phyloP scores from a whole-genome alignment of 1,140 invertebrate species.

The Wiebesia pumilae region DNA sequence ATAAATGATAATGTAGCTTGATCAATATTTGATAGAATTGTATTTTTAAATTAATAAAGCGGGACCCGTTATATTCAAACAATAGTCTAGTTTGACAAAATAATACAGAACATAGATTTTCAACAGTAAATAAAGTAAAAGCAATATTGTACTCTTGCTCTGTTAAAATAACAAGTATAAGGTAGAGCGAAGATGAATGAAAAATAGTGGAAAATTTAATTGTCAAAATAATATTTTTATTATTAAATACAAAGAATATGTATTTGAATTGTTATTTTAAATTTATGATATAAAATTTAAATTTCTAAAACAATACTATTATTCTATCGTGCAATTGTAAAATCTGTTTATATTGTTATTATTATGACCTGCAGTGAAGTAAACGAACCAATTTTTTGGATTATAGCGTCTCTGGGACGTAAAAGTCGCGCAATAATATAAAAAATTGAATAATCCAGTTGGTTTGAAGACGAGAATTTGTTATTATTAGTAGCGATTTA shows the following conservation, averaged over 20 bases:
- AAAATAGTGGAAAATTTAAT: background rate
- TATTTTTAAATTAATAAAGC: background rate
- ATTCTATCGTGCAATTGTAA: background rate
- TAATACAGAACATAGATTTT: background rate
- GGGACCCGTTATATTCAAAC: background rate
- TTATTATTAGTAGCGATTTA: background rate
- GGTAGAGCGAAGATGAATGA: background rate
- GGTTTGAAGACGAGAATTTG: background rate
- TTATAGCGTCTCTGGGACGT: background rate
- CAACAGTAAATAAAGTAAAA: background rate
- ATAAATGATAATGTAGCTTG: background rate
- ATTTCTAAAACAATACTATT: background rate
- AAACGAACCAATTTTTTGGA: constrained; percentile 1
- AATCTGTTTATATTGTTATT: background rate
- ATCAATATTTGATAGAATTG: background rate
- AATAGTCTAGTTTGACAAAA: background rate
- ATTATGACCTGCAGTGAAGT: background rate
- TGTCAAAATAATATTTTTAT: background rate
- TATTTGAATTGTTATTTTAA: background rate
- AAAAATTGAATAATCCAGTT: constrained; percentile 9
- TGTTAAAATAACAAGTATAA: constrained; percentile 6
- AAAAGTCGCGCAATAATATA: background rate
- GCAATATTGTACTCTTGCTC: background rate
- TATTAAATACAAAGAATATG: too few relatives aligned
- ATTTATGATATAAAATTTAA: background rate